Evolutionary conservation across 2,888 invertebrate genomes (phyloP).

Genomic region (Fragum fragum): DNA sequence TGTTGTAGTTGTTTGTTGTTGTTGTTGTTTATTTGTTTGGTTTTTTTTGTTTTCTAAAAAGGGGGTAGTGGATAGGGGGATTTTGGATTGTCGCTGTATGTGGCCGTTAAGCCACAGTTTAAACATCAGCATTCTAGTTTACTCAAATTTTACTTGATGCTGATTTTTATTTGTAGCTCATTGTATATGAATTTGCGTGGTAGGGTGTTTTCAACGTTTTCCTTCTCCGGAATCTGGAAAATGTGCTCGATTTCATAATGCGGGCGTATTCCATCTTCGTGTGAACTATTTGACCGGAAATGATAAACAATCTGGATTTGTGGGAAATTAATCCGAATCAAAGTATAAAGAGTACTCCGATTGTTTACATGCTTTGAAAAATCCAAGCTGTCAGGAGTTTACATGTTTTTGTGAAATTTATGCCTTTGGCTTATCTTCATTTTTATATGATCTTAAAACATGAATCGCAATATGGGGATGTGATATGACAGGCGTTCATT

Average conservation of each 20-base stretch:
- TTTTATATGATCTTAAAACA: not conserved
- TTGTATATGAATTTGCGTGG: no score
- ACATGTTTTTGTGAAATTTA: slow-evolving; percentile 2
- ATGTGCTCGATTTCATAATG: slow-evolving; percentile 7
- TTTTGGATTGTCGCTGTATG: no score
- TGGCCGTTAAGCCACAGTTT: no score
- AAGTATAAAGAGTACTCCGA: slow-evolving; percentile 9
- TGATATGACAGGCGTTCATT: not conserved
- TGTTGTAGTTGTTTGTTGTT: no score
- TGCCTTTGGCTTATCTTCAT: not conserved
- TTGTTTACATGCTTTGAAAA: slow-evolving; percentile 23
- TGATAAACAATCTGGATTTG: slow-evolving; percentile 42
- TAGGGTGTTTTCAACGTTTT: no score
- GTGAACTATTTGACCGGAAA: slow-evolving; percentile 48
- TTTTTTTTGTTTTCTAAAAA: no score
- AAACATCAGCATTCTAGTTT: no score
- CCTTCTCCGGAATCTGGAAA: not conserved
- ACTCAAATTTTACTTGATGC: no score
- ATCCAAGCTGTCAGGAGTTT: slow-evolving; percentile 18
- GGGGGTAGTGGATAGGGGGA: no score
- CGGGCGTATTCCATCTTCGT: slow-evolving; percentile 22
- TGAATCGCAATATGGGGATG: not conserved
- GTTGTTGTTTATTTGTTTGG: no score
- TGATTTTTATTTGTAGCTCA: no score
- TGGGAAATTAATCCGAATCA: slow-evolving; percentile 33